Conservation (phyloP, 2,888 invertebrate species). For the Cheilosia soror region DNA sequence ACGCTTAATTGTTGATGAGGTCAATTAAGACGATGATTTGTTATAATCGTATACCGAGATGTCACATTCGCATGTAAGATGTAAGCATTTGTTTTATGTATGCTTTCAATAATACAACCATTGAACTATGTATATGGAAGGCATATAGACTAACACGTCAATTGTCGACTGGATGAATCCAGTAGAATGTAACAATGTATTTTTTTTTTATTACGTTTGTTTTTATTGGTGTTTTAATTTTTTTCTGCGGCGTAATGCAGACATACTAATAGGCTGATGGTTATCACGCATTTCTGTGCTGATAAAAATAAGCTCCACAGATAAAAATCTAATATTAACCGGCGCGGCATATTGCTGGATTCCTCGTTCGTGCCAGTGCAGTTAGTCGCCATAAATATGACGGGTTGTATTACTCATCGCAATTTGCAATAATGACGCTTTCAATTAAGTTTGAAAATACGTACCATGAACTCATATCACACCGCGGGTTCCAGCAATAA, state of each 20-base stretch:
- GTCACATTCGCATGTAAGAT: neutral
- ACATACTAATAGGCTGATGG: constrained; percentile 1
- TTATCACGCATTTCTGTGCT: constrained; percentile 3
- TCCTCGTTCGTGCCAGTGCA: neutral
- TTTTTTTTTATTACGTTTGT: neutral
- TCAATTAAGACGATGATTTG: neutral
- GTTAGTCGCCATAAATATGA: too few species aligned
- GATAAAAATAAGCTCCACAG: neutral
- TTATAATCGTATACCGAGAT: neutral
- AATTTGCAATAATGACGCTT: neutral
- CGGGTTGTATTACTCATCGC: neutral
- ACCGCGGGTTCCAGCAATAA: too few species aligned
- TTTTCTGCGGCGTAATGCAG: neutral
- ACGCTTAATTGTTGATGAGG: neutral
- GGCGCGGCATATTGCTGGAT: neutral
- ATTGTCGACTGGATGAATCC: neutral
- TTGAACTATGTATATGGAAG: neutral
- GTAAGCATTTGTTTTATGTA: neutral
- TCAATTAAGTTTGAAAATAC: too few species aligned
- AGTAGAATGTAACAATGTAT: neutral
- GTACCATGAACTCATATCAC: too few species aligned
- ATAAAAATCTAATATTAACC: neutral
- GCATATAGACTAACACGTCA: neutral
- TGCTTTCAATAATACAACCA: neutral
- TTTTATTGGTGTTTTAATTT: neutral